Percentiles rank a stretch among this genome's conserved stretches.
phyloP scores from a whole-genome alignment of 2,113 vertebrate species.

The Oncorhynchus keta region DNA sequence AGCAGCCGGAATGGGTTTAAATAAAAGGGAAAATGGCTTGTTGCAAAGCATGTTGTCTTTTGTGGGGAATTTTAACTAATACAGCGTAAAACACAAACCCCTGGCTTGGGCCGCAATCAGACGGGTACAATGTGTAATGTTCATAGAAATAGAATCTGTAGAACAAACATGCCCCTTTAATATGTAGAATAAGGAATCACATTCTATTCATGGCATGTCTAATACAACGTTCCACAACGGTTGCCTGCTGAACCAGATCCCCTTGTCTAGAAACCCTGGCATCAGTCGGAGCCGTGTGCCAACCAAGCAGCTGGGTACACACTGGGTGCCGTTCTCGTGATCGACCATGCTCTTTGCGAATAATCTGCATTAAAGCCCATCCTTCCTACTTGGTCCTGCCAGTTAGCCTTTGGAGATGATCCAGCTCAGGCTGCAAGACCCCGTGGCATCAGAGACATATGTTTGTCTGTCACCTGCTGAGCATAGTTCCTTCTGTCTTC shows the following conservation, averaged over 20 bases:
- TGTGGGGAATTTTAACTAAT: neutral
- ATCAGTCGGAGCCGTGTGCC: slow-evolving; percentile 52
- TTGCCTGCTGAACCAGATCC: no score
- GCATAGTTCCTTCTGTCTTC: slow-evolving; percentile 37
- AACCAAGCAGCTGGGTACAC: slow-evolving; percentile 70
- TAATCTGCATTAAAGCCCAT: slow-evolving; percentile 71
- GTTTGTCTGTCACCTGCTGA: slow-evolving; percentile 73
- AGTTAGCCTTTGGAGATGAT: slow-evolving; percentile 77
- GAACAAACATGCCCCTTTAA: no score
- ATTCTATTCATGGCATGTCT: no score
- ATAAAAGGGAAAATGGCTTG: neutral
- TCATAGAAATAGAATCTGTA: no score
- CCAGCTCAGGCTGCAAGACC: slow-evolving; percentile 70
- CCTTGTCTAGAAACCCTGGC: slow-evolving; percentile 56
- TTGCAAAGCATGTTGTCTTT: neutral
- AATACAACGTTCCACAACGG: no score
- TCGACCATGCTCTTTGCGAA: slow-evolving; percentile 79
- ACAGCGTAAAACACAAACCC: neutral
- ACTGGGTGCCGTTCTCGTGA: slow-evolving; percentile 74
- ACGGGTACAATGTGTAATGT: no score
- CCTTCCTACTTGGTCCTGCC: slow-evolving; percentile 68
- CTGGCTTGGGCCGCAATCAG: no score
- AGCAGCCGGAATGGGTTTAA: neutral
- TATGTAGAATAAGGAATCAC: no score
- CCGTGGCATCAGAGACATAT: slow-evolving; percentile 73